Percentiles rank a stretch among this genome's conserved stretches.
These are phyloP conservation scores for Pollimyrus isidori DNA, from an alignment of 2,113 vertebrate genomes.

Conservation along the genomic window DNA sequence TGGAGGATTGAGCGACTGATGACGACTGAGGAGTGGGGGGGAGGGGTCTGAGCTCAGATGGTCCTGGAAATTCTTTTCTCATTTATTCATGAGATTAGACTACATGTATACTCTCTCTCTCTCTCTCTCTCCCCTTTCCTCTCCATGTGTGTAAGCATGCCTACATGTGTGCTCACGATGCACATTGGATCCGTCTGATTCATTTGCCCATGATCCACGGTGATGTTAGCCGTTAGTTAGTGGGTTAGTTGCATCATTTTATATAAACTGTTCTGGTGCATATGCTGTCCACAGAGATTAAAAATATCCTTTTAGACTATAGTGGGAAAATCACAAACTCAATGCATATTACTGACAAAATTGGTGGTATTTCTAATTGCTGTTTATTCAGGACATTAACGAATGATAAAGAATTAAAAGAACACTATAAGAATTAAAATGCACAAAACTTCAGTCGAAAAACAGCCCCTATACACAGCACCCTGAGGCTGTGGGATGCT, in stretches of 20 bases:
- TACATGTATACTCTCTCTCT: neutral
- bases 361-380: neutral
- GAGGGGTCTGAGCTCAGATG: neutral
- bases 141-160: neutral
- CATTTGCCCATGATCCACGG: neutral
- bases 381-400: neutral
- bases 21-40: neutral
- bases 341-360: neutral
- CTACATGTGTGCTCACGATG: neutral
- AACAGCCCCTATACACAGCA: neutral
- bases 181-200: neutral
- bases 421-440: neutral
- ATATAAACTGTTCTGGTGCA: neutral
- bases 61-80: slow-evolving; percentile 6
- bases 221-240: neutral
- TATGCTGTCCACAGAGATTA: neutral
- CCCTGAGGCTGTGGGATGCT: neutral
- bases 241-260: neutral
- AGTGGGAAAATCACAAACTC: neutral
- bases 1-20: neutral
- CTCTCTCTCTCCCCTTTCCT: neutral
- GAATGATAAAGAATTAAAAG: neutral
- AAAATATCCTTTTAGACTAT: neutral
- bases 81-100: slow-evolving; percentile 25
- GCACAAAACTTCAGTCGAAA: neutral